Conservation (phyloP, 2,888 invertebrate genomes). For the Mythimna impura region DNA sequence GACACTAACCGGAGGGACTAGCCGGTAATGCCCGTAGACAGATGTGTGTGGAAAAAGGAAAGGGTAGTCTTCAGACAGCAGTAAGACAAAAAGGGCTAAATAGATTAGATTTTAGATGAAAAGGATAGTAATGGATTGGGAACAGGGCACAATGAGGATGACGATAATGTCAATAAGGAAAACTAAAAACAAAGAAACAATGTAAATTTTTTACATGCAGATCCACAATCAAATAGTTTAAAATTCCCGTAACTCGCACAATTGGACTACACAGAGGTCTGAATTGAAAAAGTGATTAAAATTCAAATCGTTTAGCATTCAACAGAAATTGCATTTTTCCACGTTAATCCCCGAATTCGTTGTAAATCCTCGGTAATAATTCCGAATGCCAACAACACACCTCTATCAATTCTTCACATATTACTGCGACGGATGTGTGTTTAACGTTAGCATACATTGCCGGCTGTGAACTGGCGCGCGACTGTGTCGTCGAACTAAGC, state of each 20-base stretch:
- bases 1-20: too few species aligned
- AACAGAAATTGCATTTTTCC: slow-evolving; percentile 54
- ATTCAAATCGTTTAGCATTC: slow-evolving; percentile 49
- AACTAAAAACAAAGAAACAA: neutral
- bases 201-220: neutral
- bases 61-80: too few species aligned
- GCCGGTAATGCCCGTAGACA: too few species aligned
- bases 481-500: slow-evolving; percentile 71
- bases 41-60: too few species aligned
- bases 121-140: neutral
- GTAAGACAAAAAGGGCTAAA: too few species aligned
- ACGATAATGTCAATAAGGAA: neutral
- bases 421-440: slow-evolving; percentile 36
- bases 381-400: slow-evolving; percentile 55
- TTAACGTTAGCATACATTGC: slow-evolving; percentile 68
- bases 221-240: slow-evolving; percentile 14
- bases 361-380: slow-evolving; percentile 58
- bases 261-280: slow-evolving; percentile 29
- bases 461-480: slow-evolving; percentile 64
- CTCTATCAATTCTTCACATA: slow-evolving; percentile 46
- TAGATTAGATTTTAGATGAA: too few species aligned
- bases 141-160: neutral
- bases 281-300: slow-evolving; percentile 53
- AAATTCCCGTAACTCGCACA: slow-evolving; percentile 30
- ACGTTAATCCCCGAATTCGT: slow-evolving; percentile 57